A percentile compares a stretch with the other conserved stretches of the same genome.
These are phyloP conservation scores for Ptyas mucosa DNA, from an alignment of 2,113 vertebrate species.

Conservation along the genomic window DNA sequence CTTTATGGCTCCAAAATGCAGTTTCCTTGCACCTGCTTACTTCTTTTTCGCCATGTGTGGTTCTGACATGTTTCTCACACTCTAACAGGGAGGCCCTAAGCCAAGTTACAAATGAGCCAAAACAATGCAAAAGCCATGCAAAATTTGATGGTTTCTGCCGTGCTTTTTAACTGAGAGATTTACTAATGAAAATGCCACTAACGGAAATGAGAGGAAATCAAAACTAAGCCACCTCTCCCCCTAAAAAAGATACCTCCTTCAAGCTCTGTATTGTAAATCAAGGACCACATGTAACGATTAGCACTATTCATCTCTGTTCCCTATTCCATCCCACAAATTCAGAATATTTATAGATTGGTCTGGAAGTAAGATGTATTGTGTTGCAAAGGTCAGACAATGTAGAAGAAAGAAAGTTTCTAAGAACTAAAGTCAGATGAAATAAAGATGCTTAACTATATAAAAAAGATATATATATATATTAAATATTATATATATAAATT, in stretches of 20 bases:
- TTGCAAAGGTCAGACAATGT: not conserved
- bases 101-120: constrained; percentile 3
- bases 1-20: not conserved
- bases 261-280: not conserved
- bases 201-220: not conserved
- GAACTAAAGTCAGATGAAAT: not conserved
- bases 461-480: not conserved
- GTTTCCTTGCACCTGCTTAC: not conserved
- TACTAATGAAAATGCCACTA: constrained; percentile 5
- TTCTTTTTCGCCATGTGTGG: not conserved
- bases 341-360: not conserved
- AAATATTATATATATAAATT: not conserved
- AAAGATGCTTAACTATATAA: not conserved
- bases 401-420: not conserved
- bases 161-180: not conserved
- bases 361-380: not conserved
- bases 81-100: not conserved
- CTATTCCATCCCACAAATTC: not conserved
- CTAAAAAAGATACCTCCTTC: not conserved
- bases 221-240: not conserved
- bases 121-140: not conserved
- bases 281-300: not conserved
- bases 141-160: not conserved
- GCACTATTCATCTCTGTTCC: not conserved
- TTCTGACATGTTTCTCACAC: not conserved